Conservation (phyloP, 2,113 vertebrate species). For the Sylvia atricapilla region DNA sequence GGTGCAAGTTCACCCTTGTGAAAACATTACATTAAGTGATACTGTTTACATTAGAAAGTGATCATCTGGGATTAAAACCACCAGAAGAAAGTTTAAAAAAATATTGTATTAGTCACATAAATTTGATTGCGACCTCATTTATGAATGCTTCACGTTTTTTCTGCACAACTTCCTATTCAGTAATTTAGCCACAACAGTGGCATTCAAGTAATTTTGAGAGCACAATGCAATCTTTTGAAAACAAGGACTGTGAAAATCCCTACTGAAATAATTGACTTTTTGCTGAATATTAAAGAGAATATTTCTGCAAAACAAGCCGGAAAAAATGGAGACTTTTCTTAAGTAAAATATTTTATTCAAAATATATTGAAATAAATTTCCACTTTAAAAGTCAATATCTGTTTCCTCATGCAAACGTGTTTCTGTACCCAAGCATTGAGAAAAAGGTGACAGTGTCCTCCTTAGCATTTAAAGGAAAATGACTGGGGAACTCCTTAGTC, state of each 20-base stretch:
- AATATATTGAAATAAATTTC: background rate
- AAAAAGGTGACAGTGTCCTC: background rate
- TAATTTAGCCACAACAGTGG: background rate
- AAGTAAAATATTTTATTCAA: background rate
- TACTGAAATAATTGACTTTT: conserved; percentile 14
- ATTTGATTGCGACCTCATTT: background rate
- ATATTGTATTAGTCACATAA: background rate
- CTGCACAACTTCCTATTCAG: background rate
- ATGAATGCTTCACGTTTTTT: background rate
- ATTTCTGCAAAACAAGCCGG: background rate
- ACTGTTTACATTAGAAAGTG: background rate
- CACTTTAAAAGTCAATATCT: background rate
- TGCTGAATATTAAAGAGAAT: background rate
- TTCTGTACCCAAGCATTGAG: background rate
- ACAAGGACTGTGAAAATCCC: background rate
- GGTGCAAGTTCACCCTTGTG: background rate
- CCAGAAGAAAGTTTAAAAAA: background rate
- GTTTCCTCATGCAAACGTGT: background rate
- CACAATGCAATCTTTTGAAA: background rate
- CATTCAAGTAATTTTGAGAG: background rate
- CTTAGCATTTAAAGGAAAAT: background rate
- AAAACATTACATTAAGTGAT: background rate
- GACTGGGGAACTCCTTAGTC: background rate
- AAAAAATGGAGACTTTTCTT: background rate
- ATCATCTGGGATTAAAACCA: background rate